Conservation (phyloP, 2,797 vertebrate species). For the Scyliorhinus canicula region DNA sequence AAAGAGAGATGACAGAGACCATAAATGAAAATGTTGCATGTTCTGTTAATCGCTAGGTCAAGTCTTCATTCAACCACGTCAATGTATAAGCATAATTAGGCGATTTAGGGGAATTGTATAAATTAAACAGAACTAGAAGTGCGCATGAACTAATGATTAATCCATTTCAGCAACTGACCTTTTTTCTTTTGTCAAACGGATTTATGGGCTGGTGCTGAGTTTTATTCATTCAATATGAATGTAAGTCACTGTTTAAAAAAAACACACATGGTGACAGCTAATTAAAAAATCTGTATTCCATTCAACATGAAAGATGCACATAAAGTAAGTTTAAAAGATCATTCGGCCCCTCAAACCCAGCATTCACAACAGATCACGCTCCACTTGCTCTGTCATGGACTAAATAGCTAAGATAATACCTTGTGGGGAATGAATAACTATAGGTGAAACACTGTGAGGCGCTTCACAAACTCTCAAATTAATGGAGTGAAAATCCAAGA, state of each 20-base stretch:
- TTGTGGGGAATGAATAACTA: background rate
- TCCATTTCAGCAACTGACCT: constrained; percentile 13
- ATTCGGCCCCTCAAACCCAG: background rate
- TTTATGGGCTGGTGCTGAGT: constrained; percentile 12
- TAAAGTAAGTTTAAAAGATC: background rate
- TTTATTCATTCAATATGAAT: constrained; percentile 24
- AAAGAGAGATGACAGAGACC: background rate
- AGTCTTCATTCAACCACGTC: constrained; percentile 10
- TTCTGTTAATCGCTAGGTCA: constrained; percentile 10
- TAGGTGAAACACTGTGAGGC: background rate
- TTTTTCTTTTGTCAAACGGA: constrained; percentile 25
- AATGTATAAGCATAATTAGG: constrained; percentile 20
- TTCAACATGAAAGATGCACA: background rate
- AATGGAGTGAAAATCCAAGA: background rate
- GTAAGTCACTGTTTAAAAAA: background rate
- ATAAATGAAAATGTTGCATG: constrained; percentile 34
- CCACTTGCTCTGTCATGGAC: background rate
- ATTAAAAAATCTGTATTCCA: constrained; percentile 23
- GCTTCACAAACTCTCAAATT: background rate
- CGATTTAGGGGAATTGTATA: background rate
- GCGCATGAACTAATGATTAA: constrained; percentile 14
- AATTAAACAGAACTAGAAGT: constrained; percentile 4
- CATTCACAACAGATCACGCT: background rate
- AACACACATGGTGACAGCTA: background rate
- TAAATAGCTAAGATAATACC: background rate